These are phyloP conservation scores for Hyphantria cunea DNA, from an alignment of 1,140 invertebrate species.

Conservation along the genomic window DNA sequence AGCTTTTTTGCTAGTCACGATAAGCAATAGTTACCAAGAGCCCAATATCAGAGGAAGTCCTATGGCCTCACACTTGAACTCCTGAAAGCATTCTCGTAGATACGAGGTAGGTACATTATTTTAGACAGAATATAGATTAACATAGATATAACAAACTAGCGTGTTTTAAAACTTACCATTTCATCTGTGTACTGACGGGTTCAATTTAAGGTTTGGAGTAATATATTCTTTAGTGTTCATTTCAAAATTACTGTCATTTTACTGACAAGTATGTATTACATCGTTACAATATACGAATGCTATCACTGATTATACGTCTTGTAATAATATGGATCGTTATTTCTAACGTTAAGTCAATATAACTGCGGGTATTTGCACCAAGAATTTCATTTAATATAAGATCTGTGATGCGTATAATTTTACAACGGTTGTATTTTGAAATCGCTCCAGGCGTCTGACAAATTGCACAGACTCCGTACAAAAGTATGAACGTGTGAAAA, in stretches of 20 bases:
- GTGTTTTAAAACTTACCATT: constrained; percentile 10
- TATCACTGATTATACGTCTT: background rate
- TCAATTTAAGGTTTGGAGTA: background rate
- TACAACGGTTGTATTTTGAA: constrained; percentile 29
- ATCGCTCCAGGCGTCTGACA: constrained; percentile 28
- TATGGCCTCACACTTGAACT: constrained; percentile 39
- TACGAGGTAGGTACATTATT: constrained; percentile 5
- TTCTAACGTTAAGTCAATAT: background rate
- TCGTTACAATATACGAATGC: background rate
- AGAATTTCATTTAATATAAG: constrained; percentile 13
- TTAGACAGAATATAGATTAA: too few species aligned
- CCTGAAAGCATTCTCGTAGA: constrained; percentile 39
- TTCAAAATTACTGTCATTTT: too few species aligned
- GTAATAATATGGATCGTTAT: background rate
- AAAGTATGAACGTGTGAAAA: constrained; percentile 30
- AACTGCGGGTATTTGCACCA: constrained; percentile 2
- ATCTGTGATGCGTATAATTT: constrained; percentile 27
- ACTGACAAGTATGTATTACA: background rate
- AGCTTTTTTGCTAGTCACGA: constrained; percentile 69
- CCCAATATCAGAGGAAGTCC: constrained; percentile 37
- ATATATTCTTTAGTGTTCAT: too few species aligned
- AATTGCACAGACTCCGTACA: constrained; percentile 31
- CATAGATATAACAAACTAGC: constrained; percentile 15
- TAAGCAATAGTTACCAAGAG: constrained; percentile 52
- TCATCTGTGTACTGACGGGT: too few species aligned